Evolutionary conservation across 37 sponge, comb jelly and placozoan species (phyloP).

Genomic region (Diacarnus erythraeanus): DNA sequence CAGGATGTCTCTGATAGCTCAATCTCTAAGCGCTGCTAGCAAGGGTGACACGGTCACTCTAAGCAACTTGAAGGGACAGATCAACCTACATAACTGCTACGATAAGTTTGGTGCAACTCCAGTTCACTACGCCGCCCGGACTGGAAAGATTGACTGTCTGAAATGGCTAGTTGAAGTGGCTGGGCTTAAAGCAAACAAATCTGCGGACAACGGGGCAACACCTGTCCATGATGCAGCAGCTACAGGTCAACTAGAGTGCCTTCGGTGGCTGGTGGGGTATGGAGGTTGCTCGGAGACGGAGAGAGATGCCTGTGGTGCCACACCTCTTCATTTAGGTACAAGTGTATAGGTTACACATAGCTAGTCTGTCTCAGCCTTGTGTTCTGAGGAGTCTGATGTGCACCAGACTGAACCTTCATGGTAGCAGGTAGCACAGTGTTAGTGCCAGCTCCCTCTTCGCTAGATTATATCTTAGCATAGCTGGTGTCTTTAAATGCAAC

Average conservation of each 20-base stretch:
- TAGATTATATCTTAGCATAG: not conserved
- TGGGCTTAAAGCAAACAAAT: constrained; percentile 37
- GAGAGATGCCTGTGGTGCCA: constrained; percentile 44
- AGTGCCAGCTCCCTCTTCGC: not conserved
- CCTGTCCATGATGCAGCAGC: constrained; percentile 80
- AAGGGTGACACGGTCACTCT: constrained; percentile 51
- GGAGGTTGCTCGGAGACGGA: constrained; percentile 34
- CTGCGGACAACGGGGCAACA: constrained; percentile 65
- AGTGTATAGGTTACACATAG: too few relatives aligned
- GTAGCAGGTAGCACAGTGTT: too few relatives aligned
- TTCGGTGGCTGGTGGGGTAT: constrained; percentile 62
- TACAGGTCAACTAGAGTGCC: constrained; percentile 68
- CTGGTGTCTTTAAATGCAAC: not conserved
- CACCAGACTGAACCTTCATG: too few relatives aligned
- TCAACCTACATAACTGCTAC: constrained; percentile 22
- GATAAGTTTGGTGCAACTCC: constrained; percentile 77
- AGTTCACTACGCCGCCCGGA: constrained; percentile 75
- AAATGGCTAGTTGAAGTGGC: constrained; percentile 51
- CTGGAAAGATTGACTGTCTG: constrained; percentile 54
- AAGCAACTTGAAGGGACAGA: not conserved
- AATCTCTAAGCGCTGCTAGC: constrained; percentile 47
- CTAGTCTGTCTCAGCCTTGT: too few relatives aligned
- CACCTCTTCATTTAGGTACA: constrained; percentile 56
- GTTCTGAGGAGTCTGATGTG: too few relatives aligned
- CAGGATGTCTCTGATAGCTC: constrained; percentile 6